Conservation (phyloP, 1,140 invertebrate species). For the Aphis gossypii region DNA sequence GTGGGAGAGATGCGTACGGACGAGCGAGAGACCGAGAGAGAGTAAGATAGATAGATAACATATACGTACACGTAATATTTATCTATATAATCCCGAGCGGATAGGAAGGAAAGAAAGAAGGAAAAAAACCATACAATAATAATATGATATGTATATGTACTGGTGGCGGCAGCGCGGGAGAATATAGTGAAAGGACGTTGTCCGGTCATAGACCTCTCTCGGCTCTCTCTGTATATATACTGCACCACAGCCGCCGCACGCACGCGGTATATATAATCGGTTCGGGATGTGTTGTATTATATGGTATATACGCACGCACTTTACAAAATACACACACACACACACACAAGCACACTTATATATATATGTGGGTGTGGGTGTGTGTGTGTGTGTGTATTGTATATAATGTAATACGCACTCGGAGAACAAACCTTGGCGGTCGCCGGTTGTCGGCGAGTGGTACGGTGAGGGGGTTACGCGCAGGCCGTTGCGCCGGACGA, state of each 20-base stretch:
- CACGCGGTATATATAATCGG: constrained; percentile 41
- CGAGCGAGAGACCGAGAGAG: no score
- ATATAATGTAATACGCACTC: neutral
- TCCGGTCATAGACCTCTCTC: constrained; percentile 52
- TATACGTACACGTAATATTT: neutral
- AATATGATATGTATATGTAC: neutral
- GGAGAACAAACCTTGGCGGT: neutral
- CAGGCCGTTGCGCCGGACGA: constrained; percentile 23
- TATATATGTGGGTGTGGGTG: neutral
- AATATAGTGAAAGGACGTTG: constrained; percentile 57
- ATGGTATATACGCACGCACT: neutral
- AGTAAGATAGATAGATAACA: neutral
- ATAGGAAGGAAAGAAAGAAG: neutral
- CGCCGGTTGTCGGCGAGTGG: neutral
- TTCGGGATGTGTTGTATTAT: constrained; percentile 24
- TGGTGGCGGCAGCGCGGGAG: neutral
- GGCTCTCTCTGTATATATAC: neutral
- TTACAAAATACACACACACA: neutral
- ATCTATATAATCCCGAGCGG: neutral
- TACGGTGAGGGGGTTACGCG: neutral
- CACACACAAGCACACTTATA: no score
- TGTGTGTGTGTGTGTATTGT: neutral
- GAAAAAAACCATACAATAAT: neutral
- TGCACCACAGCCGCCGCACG: neutral
- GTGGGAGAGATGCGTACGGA: no score